phyloP scores from a whole-genome alignment of 2,888 invertebrate genomes.

The Lycia hirtaria region DNA sequence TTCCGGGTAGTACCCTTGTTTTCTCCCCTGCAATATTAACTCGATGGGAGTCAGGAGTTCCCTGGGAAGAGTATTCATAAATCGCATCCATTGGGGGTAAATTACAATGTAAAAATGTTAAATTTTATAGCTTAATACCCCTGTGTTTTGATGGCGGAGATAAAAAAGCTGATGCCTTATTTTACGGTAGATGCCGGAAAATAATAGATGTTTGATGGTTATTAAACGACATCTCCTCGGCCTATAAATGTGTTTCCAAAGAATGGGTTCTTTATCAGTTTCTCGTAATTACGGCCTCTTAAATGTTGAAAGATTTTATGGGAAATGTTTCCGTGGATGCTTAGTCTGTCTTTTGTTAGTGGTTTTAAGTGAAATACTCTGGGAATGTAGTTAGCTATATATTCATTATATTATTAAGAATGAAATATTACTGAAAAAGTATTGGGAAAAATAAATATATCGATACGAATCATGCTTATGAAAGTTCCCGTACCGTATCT shows the following conservation, averaged over 20 bases:
- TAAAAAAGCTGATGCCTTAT: conserved; percentile 43
- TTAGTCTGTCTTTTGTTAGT: background rate
- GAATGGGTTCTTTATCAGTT: conserved; percentile 14
- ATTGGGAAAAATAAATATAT: too few relatives aligned
- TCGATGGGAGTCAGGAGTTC: conserved; percentile 48
- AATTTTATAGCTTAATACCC: conserved; percentile 46
- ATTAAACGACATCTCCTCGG: conserved; percentile 36
- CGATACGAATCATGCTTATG: too few relatives aligned
- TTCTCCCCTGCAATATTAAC: conserved; percentile 51
- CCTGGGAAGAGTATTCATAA: conserved; percentile 56
- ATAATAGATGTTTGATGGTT: conserved; percentile 41
- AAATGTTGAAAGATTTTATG: conserved; percentile 5
- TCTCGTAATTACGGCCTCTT: conserved; percentile 10
- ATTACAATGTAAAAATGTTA: conserved; percentile 54
- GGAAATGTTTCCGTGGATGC: background rate
- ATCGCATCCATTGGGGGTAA: conserved; percentile 54
- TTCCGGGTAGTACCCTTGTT: conserved; percentile 17
- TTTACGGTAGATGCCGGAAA: conserved; percentile 41
- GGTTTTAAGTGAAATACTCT: too few relatives aligned
- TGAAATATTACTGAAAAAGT: too few relatives aligned
- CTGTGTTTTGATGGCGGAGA: conserved; percentile 42
- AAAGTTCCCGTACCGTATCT: too few relatives aligned
- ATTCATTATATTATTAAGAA: too few relatives aligned
- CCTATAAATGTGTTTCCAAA: conserved; percentile 20
- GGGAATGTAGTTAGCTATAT: too few relatives aligned